Conservation (phyloP, 2,888 invertebrate species). For the Chloroclystis v-ata region DNA sequence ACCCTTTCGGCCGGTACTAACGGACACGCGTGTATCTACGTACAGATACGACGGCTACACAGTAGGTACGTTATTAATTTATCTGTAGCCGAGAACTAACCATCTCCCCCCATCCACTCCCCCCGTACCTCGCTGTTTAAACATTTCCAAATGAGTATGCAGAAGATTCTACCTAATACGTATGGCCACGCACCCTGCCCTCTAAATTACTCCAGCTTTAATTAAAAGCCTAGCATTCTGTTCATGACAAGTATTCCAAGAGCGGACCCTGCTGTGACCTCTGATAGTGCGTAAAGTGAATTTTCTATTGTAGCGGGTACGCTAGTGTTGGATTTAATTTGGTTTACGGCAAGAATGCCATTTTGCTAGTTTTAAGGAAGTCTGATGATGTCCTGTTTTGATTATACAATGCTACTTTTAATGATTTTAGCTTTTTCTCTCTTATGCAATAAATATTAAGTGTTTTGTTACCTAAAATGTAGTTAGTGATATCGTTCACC, state of each 20-base stretch:
- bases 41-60: conserved; percentile 41
- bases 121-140: conserved; percentile 58
- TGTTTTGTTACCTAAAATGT: no score
- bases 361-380: background rate
- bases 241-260: conserved; percentile 74
- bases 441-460: no score
- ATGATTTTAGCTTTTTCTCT: no score
- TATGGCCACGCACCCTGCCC: conserved; percentile 58
- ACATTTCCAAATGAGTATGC: conserved; percentile 77
- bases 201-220: conserved; percentile 75
- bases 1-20: conserved; percentile 44
- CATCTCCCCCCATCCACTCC: conserved; percentile 52
- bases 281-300: conserved; percentile 57
- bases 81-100: conserved; percentile 76
- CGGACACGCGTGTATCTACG: conserved; percentile 67
- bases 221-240: conserved; percentile 76
- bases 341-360: conserved; percentile 17
- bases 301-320: conserved; percentile 35
- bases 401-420: no score
- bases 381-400: background rate
- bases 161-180: conserved; percentile 69
- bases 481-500: no score
- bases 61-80: conserved; percentile 71
- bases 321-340: conserved; percentile 28
- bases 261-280: conserved; percentile 42